Evolutionary conservation across 2,113 vertebrate species (phyloP), one percentile per base, ranked within the genome.

Genomic region (Procavia capensis): DNA sequence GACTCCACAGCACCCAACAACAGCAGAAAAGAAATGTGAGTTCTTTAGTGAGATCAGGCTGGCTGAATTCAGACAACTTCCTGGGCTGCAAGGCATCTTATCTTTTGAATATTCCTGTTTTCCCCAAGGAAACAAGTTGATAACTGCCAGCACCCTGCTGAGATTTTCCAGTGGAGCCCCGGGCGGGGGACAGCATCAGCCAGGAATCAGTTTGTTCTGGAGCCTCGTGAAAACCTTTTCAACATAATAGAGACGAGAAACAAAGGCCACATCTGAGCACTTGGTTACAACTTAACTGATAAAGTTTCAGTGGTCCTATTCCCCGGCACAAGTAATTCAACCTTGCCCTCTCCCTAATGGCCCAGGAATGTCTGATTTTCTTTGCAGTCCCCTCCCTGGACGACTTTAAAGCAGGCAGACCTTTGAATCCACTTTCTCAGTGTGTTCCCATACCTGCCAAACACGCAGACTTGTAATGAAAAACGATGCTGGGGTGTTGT

Each of bases 331-430:
- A 20, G 61, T 43, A 76, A 54, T 79, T 88, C 29, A 43, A 29
- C 64, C 36, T 57, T 75, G 13, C 68, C 14, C 54, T 88, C 41
- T 90, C 25, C 9, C 45, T 91, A 70, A 83, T 36, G 19, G 45
- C 39, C 57, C 80, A 63, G 59, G 10, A 86, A 95, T 76, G 36
- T 57, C 36, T 63, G 1, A 7, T 13, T 70, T 93, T 80, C 43
- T 61, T 96, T 87, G 61, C 50, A 39, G 0, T 81, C 59, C 83
- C 89, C 59, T 81, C 43, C 75, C 36, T 25, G 22, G 22, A 45
- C 61, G 83, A n/a, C 31, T 86, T 93, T 93, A 17, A 95, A 96
- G 81, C 70, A 93, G 20, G 50, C n/a, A 93, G 72, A 86, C 39
- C 76, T 89, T 94, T 91, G 34, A 75, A 64, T 92, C 50, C 61